phyloP scores from a whole-genome alignment of 1,140 invertebrate genomes.

The Plectus sambesii region DNA sequence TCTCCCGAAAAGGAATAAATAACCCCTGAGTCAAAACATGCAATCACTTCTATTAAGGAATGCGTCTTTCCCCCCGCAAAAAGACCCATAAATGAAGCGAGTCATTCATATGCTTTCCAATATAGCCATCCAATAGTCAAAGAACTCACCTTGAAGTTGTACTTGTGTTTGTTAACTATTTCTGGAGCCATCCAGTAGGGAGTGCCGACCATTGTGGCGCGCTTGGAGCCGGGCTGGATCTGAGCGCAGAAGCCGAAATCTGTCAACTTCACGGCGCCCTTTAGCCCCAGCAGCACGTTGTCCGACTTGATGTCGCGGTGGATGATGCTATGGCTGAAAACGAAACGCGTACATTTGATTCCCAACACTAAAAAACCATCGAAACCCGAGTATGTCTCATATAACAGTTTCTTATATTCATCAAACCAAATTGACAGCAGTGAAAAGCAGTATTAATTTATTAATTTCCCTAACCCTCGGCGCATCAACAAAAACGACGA shows the following conservation, averaged over 20 bases:
- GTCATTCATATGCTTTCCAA: too few relatives aligned
- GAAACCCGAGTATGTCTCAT: background rate
- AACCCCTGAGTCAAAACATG: too few relatives aligned
- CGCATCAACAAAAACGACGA: too few relatives aligned
- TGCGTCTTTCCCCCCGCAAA: too few relatives aligned
- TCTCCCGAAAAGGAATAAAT: too few relatives aligned
- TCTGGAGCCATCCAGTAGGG: constrained; percentile 86
- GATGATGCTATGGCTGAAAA: constrained; percentile 41
- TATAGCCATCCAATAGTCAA: too few relatives aligned
- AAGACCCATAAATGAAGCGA: too few relatives aligned
- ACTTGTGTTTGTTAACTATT: constrained; percentile 49
- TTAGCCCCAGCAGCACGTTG: constrained; percentile 43
- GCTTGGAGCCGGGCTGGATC: constrained; percentile 39
- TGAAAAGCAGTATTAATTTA: too few relatives aligned
- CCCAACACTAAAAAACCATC: constrained; percentile 14
- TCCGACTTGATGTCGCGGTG: constrained; percentile 44
- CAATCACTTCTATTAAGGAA: too few relatives aligned
- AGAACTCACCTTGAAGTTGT: constrained; percentile 44
- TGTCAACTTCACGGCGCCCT: constrained; percentile 43
- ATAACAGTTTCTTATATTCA: too few relatives aligned
- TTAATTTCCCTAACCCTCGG: too few relatives aligned
- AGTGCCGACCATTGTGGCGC: constrained; percentile 57
- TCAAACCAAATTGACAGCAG: too few relatives aligned
- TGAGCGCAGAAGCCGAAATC: constrained; percentile 44
- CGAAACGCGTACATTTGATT: constrained; percentile 9